Evolutionary conservation across 2,888 invertebrate species (phyloP).

Genomic region (Drosophila colorata): DNA sequence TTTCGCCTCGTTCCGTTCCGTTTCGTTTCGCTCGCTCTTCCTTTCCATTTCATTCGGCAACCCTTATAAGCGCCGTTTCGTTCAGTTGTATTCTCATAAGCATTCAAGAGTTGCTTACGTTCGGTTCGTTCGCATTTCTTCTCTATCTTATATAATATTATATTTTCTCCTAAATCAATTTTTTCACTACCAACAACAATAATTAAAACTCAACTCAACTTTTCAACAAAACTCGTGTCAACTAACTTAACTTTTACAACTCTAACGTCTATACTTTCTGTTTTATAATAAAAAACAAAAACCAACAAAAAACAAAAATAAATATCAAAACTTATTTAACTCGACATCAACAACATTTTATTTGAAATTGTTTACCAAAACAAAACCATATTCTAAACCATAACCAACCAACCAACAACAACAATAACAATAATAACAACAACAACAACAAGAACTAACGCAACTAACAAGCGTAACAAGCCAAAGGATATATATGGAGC

Average conservation of each 20-base stretch:
- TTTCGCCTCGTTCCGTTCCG: slow-evolving; percentile 28
- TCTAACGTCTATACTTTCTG: slow-evolving; percentile 71
- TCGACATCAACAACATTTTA: slow-evolving; percentile 39
- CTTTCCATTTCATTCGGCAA: slow-evolving; percentile 54
- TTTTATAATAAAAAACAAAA: slow-evolving; percentile 62
- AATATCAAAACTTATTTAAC: slow-evolving; percentile 36
- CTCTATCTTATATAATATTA: slow-evolving; percentile 86
- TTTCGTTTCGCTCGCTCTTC: slow-evolving; percentile 22
- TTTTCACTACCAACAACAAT: slow-evolving; percentile 81
- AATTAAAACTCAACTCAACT: slow-evolving; percentile 71
- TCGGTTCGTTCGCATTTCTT: slow-evolving; percentile 86
- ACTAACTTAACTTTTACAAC: slow-evolving; percentile 79
- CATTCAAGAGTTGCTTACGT: slow-evolving; percentile 86
- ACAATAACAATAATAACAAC: slow-evolving; percentile 18
- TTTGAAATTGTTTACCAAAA: slow-evolving; percentile 42
- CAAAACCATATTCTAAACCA: slow-evolving; percentile 5
- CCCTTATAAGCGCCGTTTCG: slow-evolving; percentile 84
- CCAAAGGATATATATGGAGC: slow-evolving; percentile 54
- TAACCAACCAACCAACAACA: slow-evolving; percentile 28
- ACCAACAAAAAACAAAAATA: slow-evolving; percentile 35
- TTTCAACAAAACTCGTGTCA: slow-evolving; percentile 77
- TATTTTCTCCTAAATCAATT: slow-evolving; percentile 83
- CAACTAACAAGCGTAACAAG: slow-evolving; percentile 25
- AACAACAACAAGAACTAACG: slow-evolving; percentile 34
- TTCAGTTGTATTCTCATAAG: slow-evolving; percentile 83